Conservation (phyloP, 2,113 vertebrate species). For the Sitta europaea region DNA sequence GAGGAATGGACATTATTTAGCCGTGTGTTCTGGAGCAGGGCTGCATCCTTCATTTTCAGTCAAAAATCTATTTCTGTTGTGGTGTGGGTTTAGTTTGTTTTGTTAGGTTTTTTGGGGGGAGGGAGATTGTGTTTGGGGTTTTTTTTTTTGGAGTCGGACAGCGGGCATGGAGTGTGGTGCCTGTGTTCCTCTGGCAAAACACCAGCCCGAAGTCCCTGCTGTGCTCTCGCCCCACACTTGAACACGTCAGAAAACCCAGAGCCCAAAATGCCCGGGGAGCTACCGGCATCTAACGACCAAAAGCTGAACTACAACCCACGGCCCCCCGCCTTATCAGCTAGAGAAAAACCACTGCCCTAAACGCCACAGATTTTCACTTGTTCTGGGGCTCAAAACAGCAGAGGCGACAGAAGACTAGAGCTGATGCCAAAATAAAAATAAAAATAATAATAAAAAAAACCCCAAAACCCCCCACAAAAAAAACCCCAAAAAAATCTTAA, state of each 20-base stretch:
- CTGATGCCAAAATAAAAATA: background rate
- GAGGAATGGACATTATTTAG: background rate
- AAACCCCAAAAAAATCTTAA: background rate
- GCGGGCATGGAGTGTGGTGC: background rate
- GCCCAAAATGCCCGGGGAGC: background rate
- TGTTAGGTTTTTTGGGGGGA: rapidly evolving
- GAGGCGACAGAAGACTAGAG: background rate
- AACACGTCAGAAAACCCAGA: background rate
- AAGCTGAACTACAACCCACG: background rate
- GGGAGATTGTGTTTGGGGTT: rapidly evolving
- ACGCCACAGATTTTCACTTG: background rate
- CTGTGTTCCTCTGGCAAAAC: background rate
- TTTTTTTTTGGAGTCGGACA: background rate
- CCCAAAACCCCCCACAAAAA: too few species aligned
- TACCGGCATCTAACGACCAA: constrained; percentile 66
- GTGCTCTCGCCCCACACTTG: background rate
- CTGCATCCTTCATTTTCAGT: background rate
- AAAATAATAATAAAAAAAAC: too few species aligned
- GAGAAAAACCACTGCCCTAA: background rate
- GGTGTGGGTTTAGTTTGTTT: background rate
- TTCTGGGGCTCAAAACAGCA: background rate
- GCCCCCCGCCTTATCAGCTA: rapidly evolving
- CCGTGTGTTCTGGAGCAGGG: background rate
- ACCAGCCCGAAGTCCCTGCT: background rate
- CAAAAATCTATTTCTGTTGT: background rate